Evolutionary conservation across 2,113 vertebrate genomes (phyloP), one percentile per base, ranked within the genome.

Genomic region (Cairina moschata): DNA sequence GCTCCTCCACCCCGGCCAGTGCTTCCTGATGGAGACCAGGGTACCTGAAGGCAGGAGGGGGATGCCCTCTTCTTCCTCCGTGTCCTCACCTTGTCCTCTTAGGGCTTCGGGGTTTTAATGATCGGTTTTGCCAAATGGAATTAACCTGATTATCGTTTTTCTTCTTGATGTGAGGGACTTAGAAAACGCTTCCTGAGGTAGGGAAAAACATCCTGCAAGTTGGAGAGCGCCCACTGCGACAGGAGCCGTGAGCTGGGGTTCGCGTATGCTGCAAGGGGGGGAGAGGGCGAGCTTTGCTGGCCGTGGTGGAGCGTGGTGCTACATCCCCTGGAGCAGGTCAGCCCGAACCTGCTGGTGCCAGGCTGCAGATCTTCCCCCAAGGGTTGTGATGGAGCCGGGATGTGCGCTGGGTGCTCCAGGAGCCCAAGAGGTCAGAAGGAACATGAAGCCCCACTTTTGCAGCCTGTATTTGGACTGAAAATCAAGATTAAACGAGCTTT

Each of bases 261-360:
- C 77, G 3, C 5, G 3, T 23, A 2, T 0, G 2, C 44, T 4
- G 1, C 0, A 55, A 12, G 71, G 67, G 9, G 69, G 38, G 76
- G 38, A 38, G 23, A 63, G 46, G 60, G 52, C n/a, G 9, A n/a
- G 77, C 46, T 77, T 20, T 54, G 75, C 48, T 23, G 79, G 22
- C 50, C 6, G 29, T 26, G 67, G 5, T 46, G 1, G 8, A 11
- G 83, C 31, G 3, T 6, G 40, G 40, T 21, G 11, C 44, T 58
- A 42, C 23, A 12, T 26, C n/a, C 77, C 26, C 0, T 1, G 12
- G 60, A 63, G 54, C n/a, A 31, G 20, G 40, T 26, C 38, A 34
- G 8, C 48, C 23, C 21, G 10, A 59, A 38, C 3, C 21, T 36
- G 48, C 18, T 1, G 0, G 1, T 22, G 32, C 9, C 11, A 25